phyloP scores from a whole-genome alignment of 2,797 vertebrate genomes.

The Gymnocypris eckloni region DNA sequence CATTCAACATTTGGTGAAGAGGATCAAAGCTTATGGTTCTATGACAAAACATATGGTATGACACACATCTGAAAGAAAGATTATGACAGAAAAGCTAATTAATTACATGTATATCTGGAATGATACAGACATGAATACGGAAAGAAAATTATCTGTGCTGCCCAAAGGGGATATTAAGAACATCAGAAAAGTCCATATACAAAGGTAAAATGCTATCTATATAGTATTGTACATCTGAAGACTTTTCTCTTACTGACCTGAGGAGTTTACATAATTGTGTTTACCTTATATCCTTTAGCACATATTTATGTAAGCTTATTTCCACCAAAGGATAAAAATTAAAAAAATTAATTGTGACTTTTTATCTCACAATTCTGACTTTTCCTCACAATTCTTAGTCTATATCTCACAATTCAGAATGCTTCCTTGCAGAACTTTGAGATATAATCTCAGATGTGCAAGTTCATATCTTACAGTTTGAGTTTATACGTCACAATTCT shows the following conservation, averaged over 20 bases:
- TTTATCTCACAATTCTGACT: neutral
- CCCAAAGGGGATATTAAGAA: constrained; percentile 21
- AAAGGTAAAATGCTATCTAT: neutral
- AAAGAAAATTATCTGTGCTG: constrained; percentile 4
- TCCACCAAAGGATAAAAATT: neutral
- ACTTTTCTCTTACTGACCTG: neutral
- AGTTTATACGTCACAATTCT: neutral
- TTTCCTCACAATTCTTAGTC: no score
- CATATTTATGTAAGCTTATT: neutral
- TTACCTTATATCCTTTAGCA: neutral
- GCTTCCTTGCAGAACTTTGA: neutral
- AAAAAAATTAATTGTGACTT: neutral
- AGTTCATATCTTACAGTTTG: neutral
- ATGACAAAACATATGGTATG: constrained; percentile 15
- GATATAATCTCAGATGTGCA: neutral
- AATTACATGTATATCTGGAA: constrained; percentile 26
- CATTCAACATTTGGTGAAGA: constrained; percentile 20
- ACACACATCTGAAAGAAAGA: constrained; percentile 36
- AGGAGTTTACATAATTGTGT: neutral
- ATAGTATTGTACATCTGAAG: neutral
- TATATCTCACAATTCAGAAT: neutral
- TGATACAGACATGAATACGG: constrained; percentile 14
- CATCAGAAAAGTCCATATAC: neutral
- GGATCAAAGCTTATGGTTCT: constrained; percentile 23
- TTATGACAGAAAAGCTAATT: constrained; percentile 28